phyloP scores from a whole-genome alignment of 2,888 invertebrate genomes.

The Heliconius ethilla region DNA sequence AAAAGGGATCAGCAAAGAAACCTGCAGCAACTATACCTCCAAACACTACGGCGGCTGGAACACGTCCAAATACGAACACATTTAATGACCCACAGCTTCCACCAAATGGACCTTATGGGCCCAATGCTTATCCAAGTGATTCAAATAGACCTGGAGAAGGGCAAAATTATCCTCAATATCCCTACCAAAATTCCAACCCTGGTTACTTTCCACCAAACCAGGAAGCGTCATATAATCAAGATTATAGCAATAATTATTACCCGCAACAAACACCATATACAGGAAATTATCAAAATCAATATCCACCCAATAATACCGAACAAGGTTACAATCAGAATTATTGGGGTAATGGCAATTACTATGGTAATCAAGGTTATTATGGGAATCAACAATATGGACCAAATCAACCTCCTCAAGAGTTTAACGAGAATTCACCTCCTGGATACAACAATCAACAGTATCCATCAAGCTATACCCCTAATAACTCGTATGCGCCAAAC shows the following conservation, averaged over 20 bases:
- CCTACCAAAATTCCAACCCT: conserved; percentile 65
- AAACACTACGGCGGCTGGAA: conserved; percentile 59
- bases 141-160: conserved; percentile 53
- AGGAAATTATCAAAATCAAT: conserved; percentile 74
- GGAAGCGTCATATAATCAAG: conserved; percentile 63
- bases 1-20: conserved; percentile 72
- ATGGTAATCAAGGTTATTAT: conserved; percentile 69
- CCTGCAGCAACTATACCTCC: conserved; percentile 79
- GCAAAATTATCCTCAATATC: conserved; percentile 67
- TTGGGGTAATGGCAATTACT: conserved; percentile 72
- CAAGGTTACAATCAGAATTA: conserved; percentile 72
- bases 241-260: conserved; percentile 72
- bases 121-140: conserved; percentile 51
- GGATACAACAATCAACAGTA: conserved; percentile 65
- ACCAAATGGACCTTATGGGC: conserved; percentile 67
- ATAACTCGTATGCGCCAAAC: conserved; percentile 61
- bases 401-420: conserved; percentile 65
- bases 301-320: conserved; percentile 64
- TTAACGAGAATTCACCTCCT: conserved; percentile 57
- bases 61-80: conserved; percentile 56
- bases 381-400: conserved; percentile 70
- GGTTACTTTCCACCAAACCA: conserved; percentile 79
- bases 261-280: conserved; percentile 66
- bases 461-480: conserved; percentile 65
- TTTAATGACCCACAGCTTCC: conserved; percentile 62